phyloP scores from a whole-genome alignment of 2,113 vertebrate species.

The Corythaixoides concolor region DNA sequence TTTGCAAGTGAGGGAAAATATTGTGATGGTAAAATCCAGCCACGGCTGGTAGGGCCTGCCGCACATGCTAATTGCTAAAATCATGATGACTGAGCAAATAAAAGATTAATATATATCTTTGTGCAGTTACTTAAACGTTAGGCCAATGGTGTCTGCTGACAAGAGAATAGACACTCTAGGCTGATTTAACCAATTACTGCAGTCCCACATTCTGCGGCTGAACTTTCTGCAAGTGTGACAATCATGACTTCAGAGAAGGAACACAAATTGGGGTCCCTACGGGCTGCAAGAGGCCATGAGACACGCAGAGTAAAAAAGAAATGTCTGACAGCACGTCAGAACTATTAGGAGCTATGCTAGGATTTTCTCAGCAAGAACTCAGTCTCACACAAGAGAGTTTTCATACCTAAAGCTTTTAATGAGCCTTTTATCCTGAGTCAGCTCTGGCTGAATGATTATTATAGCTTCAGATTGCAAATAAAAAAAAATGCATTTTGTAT shows the following conservation, averaged over 20 bases:
- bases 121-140: not conserved
- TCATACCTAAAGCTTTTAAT: slow-evolving; percentile 26
- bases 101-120: not conserved
- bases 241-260: not conserved
- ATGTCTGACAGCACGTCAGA: not conserved
- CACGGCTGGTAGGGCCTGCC: not conserved
- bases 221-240: not conserved
- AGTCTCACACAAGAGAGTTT: not conserved
- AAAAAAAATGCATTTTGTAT: not conserved
- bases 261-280: not conserved
- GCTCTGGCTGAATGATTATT: not conserved
- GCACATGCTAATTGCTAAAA: not conserved
- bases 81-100: not conserved
- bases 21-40: not conserved
- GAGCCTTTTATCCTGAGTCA: not conserved
- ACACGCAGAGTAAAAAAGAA: not conserved
- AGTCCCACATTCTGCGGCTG: not conserved
- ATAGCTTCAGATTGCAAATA: not conserved
- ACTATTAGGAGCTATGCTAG: not conserved
- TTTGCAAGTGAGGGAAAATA: not conserved
- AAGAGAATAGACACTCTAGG: not conserved
- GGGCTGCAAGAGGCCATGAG: not conserved
- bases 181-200: not conserved
- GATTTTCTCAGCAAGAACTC: slow-evolving; percentile 1
- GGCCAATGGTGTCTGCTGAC: not conserved